These are phyloP conservation scores for Anthophora plumipes DNA, from an alignment of 2,888 invertebrate genomes.

Conservation along the genomic window DNA sequence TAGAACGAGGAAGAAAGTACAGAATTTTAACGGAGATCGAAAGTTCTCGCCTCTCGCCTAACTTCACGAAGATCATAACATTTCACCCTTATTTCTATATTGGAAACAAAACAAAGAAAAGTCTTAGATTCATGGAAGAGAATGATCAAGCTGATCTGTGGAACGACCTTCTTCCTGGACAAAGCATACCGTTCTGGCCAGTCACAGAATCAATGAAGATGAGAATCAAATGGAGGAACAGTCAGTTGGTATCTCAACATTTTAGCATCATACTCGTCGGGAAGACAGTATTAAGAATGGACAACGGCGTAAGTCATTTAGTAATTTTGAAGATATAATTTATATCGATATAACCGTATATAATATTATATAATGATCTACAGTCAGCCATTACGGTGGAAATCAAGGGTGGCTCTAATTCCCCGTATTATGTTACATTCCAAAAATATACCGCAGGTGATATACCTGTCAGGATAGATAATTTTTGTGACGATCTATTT, in stretches of 20 bases:
- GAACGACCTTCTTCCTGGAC: constrained; percentile 90
- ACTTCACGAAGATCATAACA: constrained; percentile 92
- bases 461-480: constrained; percentile 93
- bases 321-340: neutral
- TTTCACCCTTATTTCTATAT: constrained; percentile 92
- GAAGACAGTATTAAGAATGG: constrained; percentile 92
- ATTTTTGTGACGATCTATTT: constrained; percentile 92
- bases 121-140: constrained; percentile 91
- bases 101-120: constrained; percentile 88
- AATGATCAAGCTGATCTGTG: constrained; percentile 94
- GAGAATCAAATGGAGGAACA: constrained; percentile 92
- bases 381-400: constrained; percentile 89
- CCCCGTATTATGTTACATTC: constrained; percentile 91
- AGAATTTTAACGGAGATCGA: constrained; percentile 90
- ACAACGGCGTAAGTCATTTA: constrained; percentile 89
- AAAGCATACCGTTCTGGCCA: constrained; percentile 92
- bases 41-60: constrained; percentile 90
- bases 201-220: constrained; percentile 92
- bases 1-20: constrained; percentile 90
- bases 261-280: constrained; percentile 90
- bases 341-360: neutral
- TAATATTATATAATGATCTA: constrained; percentile 14
- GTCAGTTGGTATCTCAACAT: constrained; percentile 91
- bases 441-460: constrained; percentile 91
- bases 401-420: constrained; percentile 90